Conservation (phyloP, 53 echinoderm and acorn worm genomes). For the Pentamera pediparva region DNA sequence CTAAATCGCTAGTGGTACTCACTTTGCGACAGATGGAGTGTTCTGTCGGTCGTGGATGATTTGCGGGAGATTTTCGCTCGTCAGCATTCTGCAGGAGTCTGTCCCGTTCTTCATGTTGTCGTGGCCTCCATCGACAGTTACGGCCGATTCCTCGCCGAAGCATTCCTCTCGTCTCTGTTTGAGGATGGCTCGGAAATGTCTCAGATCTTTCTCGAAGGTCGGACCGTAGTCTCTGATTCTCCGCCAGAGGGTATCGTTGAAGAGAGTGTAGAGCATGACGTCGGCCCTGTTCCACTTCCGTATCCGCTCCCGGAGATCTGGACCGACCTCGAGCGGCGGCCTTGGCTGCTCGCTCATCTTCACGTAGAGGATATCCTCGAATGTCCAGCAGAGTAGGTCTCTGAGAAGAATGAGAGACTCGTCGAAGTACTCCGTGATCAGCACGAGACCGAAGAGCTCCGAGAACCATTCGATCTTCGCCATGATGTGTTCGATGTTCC, state of each 20-base stretch:
- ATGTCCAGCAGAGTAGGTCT: conserved; percentile 49
- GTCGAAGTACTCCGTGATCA: conserved; percentile 61
- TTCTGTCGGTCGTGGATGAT: no score
- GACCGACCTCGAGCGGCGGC: conserved; percentile 1
- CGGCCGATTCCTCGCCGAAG: conserved; percentile 24
- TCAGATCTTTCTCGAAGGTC: conserved; percentile 37
- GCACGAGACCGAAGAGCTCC: conserved; percentile 43
- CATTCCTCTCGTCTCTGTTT: conserved; percentile 31
- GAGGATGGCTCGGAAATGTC: conserved; percentile 30
- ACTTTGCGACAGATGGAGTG: no score
- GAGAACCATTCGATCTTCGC: conserved; percentile 24
- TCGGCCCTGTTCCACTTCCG: conserved; percentile 47
- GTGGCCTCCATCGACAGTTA: conserved; percentile 14
- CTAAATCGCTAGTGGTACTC: no score
- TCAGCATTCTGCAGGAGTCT: no score
- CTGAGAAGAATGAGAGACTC: conserved; percentile 52
- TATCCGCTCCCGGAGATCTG: conserved; percentile 26
- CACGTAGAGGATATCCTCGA: conserved; percentile 50
- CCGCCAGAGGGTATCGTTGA: conserved; percentile 56
- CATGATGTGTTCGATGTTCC: background rate
- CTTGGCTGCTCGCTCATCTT: conserved; percentile 39
- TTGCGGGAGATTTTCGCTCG: no score
- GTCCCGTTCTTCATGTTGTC: no score
- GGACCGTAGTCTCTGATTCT: conserved; percentile 49
- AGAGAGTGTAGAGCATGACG: conserved; percentile 37